phyloP scores from a whole-genome alignment of 2,888 invertebrate genomes.

The Chrysolina oricalcia region DNA sequence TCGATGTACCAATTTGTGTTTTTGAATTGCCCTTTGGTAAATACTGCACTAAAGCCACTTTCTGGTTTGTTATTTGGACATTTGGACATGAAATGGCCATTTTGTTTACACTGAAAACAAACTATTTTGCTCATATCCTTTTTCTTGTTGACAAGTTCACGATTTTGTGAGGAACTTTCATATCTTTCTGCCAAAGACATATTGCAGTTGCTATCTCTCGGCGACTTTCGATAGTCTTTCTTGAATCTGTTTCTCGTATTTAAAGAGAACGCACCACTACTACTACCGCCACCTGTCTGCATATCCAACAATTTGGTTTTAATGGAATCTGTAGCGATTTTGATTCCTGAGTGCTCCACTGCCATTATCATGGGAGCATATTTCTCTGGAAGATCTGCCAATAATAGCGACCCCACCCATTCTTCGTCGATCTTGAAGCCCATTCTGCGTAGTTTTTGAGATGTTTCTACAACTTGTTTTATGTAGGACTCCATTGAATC shows the following conservation, averaged over 20 bases:
- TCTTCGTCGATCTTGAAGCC: slow-evolving; percentile 53
- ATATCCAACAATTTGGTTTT: no score
- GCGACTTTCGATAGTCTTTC: neutral
- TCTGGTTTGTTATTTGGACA: slow-evolving; percentile 40
- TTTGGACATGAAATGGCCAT: slow-evolving; percentile 47
- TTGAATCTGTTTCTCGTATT: slow-evolving; percentile 15
- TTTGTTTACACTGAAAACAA: slow-evolving; percentile 51
- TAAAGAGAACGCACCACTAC: neutral
- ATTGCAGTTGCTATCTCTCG: slow-evolving; percentile 33
- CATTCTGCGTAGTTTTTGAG: no score
- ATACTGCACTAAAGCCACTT: slow-evolving; percentile 31
- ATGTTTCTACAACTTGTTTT: slow-evolving; percentile 54
- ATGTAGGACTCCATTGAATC: slow-evolving; percentile 56
- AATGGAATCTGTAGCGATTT: no score
- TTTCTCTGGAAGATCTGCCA: slow-evolving; percentile 57
- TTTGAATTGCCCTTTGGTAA: slow-evolving; percentile 41
- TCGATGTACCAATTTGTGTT: slow-evolving; percentile 59
- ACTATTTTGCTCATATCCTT: slow-evolving; percentile 33
- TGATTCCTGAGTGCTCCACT: slow-evolving; percentile 56
- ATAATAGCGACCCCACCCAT: slow-evolving; percentile 52
- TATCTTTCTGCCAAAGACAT: slow-evolving; percentile 44
- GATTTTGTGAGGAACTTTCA: slow-evolving; percentile 57
- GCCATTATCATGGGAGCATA: no score
- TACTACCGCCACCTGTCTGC: no score
- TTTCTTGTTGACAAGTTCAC: slow-evolving; percentile 29